phyloP scores from a whole-genome alignment of 2,888 invertebrate species.

The Mesorhabditis belari region DNA sequence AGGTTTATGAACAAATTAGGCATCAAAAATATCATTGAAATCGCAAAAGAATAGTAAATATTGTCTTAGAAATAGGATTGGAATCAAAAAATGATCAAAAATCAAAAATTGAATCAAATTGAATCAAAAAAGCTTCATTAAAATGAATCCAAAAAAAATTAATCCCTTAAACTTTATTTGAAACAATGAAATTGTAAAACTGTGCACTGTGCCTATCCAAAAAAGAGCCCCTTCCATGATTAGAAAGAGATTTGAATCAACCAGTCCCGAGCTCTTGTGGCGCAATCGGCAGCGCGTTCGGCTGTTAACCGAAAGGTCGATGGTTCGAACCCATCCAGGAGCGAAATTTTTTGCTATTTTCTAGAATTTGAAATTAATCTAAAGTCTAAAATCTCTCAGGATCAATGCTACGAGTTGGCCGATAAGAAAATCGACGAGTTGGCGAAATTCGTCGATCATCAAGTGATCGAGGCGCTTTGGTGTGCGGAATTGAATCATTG shows the following conservation, averaged over 20 bases:
- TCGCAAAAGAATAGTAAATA: not conserved
- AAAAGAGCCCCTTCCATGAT: no score
- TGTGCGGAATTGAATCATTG: constrained; percentile 42
- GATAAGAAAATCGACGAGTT: constrained; percentile 41
- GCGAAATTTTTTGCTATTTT: not conserved
- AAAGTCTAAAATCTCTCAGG: constrained; percentile 12
- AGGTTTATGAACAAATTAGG: no score
- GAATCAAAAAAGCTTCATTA: no score
- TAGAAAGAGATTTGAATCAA: no score
- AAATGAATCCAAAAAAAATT: no score
- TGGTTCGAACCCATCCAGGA: no score
- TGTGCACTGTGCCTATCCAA: no score
- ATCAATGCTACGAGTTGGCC: constrained; percentile 40
- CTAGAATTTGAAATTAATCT: no score
- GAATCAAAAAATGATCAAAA: not conserved
- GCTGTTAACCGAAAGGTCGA: not conserved
- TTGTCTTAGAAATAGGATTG: not conserved
- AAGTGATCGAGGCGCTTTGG: constrained; percentile 44
- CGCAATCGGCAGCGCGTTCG: not conserved
- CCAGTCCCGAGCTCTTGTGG: no score
- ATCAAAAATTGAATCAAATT: no score
- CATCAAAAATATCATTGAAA: not conserved
- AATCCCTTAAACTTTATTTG: no score
- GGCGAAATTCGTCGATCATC: constrained; percentile 43
- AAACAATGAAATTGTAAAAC: no score